Base-by-base conservation (phyloP, 2,797 vertebrate genomes). In the Merluccius polli region DNA sequence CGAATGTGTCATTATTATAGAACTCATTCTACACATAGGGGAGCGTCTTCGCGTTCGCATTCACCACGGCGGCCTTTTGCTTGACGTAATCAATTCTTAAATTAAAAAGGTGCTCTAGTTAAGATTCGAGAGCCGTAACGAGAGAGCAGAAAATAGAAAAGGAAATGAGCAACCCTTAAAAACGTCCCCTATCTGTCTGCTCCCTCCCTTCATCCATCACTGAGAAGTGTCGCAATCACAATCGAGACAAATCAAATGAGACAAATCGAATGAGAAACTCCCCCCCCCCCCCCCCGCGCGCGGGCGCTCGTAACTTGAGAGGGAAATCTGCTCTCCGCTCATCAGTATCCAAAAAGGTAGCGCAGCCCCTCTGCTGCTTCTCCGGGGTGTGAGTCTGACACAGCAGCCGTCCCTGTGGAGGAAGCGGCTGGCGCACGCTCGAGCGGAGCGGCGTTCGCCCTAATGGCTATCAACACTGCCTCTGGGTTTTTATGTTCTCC, bases 1-100 rank as follows among this genome's bases (percentile, higher is more conserved):
- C n/a, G 48, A 52, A 52, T 52, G 48, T 67, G 29, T 67, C 29
- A 67, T 67, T 67, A 67, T 67, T 67, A 67, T 30, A 30, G 24
- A 27, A 29, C 30, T 27, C 29, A 67, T 67, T 29, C 4, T 10
- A 52, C 48, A 52, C 48, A 21, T 8, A n/a, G 48, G 18, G 48
- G 48, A 52, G n/a, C 48, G 9, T 35, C 8, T 52, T 52, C 41
- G 16, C 13, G 4, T 44, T 44, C 48, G 9, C 18, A 48, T 18
- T 48, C 41, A 44, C 41, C 1, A n/a, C 48, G 7, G 18, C n/a
- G 48, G 48, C 21, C 9, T 8, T 21, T 6, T 52, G 5, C 3
- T n/a, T 21, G 18, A 4, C 5, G 21, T 52, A 4, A 52, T 8
- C 18, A 21, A 21, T n/a, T 7, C 48, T 21, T 8, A 52, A 21